Percentiles rank a stretch among this genome's conserved stretches.
phyloP scores from a whole-genome alignment of 2,113 vertebrate species.

The Gobiocypris rarus region DNA sequence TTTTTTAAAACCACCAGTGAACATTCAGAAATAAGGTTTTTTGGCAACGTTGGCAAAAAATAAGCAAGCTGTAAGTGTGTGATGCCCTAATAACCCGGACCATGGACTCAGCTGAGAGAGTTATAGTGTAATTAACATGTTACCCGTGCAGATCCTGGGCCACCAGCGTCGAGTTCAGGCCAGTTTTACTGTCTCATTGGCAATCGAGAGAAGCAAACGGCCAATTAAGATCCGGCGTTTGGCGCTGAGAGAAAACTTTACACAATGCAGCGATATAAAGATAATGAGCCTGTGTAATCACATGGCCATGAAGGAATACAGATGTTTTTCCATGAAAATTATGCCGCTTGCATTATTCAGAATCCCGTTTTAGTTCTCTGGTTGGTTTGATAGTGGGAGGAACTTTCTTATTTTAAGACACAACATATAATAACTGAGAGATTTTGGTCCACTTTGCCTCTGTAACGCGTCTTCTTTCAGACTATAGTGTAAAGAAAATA shows the following conservation, averaged over 20 bases:
- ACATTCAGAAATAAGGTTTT: too few relatives aligned
- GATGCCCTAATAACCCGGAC: slow-evolving; percentile 42
- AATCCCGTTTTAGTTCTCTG: background rate
- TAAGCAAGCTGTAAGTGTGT: slow-evolving; percentile 33
- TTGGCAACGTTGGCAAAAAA: too few relatives aligned
- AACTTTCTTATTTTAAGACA: background rate
- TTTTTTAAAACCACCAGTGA: too few relatives aligned
- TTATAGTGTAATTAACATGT: slow-evolving; percentile 52
- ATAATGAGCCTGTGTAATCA: slow-evolving; percentile 53
- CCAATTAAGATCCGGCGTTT: slow-evolving; percentile 63
- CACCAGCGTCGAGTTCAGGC: slow-evolving; percentile 53
- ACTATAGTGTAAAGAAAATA: too few relatives aligned
- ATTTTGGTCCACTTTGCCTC: background rate
- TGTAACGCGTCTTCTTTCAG: background rate
- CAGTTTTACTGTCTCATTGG: background rate
- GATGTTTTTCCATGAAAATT: slow-evolving; percentile 66
- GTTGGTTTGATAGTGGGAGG: background rate
- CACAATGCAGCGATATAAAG: slow-evolving; percentile 63
- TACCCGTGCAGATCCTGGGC: slow-evolving; percentile 49
- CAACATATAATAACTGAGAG: background rate
- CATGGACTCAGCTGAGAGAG: slow-evolving; percentile 32
- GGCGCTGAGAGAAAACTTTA: slow-evolving; percentile 52
- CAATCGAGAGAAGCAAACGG: slow-evolving; percentile 44
- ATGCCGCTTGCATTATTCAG: background rate
- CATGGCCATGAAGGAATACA: slow-evolving; percentile 51